phyloP scores from a whole-genome alignment of 2,797 vertebrate species.

The Sebastes alutus region DNA sequence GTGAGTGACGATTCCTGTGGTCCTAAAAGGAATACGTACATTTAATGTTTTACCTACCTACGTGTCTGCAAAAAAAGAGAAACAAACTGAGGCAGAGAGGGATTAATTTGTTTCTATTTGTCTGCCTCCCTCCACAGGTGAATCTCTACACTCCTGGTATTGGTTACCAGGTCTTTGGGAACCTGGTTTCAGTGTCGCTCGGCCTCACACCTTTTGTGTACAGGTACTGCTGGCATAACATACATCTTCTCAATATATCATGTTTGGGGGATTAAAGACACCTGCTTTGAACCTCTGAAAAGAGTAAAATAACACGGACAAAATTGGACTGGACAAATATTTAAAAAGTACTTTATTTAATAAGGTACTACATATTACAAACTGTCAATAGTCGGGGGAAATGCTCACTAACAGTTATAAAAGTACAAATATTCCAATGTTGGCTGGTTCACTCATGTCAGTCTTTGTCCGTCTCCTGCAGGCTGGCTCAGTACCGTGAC shows the following conservation, averaged over 20 bases:
- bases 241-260: neutral
- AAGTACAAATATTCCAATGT: neutral
- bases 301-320: neutral
- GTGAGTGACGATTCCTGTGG: slow-evolving; percentile 76
- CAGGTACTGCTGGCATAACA: slow-evolving; percentile 53
- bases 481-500: slow-evolving; percentile 91
- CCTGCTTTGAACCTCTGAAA: neutral
- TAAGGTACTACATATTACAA: neutral
- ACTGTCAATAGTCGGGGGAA: neutral
- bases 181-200: slow-evolving; percentile 89
- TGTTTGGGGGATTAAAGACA: neutral
- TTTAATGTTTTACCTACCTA: neutral
- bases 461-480: slow-evolving; percentile 59
- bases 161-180: slow-evolving; percentile 97
- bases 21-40: rapidly evolving
- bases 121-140: slow-evolving; percentile 79
- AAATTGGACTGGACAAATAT: neutral
- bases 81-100: neutral
- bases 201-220: slow-evolving; percentile 92
- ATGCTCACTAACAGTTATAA: neutral
- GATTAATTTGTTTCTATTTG: neutral
- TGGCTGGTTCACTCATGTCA: neutral
- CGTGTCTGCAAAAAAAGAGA: too few relatives aligned
- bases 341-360: neutral
- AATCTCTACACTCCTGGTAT: slow-evolving; percentile 95